phyloP scores from a whole-genome alignment of 1,140 invertebrate species.

The Chironomus striatipennis region DNA sequence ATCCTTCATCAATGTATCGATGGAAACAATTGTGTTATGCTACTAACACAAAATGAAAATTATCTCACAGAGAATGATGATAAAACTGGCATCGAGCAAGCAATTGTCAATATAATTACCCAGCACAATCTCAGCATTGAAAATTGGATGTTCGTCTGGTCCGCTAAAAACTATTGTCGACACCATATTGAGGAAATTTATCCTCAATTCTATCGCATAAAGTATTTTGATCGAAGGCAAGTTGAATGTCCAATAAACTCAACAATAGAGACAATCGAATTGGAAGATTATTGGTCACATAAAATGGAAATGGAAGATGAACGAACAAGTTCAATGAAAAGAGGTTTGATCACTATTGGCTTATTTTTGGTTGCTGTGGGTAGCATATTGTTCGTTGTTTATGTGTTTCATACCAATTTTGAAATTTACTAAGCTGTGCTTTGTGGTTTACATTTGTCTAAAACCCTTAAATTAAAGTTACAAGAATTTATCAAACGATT shows the following conservation, averaged over 20 bases:
- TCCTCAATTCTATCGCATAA: background rate
- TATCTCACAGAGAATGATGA: background rate
- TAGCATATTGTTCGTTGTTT: no score
- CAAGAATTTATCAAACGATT: no score
- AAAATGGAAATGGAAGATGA: background rate
- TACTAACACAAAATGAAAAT: background rate
- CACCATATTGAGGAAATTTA: background rate
- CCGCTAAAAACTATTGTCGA: background rate
- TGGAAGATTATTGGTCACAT: background rate
- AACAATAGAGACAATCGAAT: background rate
- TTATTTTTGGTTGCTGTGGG: no score
- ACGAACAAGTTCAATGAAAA: background rate
- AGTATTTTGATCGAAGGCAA: background rate
- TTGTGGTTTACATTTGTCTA: no score
- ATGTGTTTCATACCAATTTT: no score
- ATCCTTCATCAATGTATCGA: background rate
- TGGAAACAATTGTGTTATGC: background rate
- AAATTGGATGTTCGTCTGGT: background rate
- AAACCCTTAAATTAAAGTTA: no score
- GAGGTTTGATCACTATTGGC: background rate
- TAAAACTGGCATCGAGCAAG: background rate
- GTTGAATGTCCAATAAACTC: background rate
- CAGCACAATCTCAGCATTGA: background rate
- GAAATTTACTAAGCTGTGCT: no score
- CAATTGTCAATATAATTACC: background rate